A percentile compares a stretch with the other conserved stretches of the same genome.
These are phyloP conservation scores for Mesorhabditis spiculigera DNA, from an alignment of 2,888 invertebrate species.

Conservation along the genomic window DNA sequence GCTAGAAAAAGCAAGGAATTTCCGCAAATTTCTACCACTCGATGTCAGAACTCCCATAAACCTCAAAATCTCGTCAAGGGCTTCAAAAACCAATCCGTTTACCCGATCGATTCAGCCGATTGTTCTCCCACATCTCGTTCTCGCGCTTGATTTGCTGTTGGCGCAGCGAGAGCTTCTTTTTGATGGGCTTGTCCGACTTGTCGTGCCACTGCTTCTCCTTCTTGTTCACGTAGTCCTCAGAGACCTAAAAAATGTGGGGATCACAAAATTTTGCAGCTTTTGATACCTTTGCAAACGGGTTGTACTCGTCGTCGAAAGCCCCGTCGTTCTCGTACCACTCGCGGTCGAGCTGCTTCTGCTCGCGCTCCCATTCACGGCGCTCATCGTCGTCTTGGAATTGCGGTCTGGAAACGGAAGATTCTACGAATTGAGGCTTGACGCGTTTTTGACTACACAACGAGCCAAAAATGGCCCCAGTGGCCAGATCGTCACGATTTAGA, in stretches of 20 bases:
- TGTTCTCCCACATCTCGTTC: constrained; percentile 97
- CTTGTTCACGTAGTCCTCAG: constrained; percentile 82
- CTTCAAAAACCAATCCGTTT: not conserved
- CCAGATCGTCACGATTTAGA: no score
- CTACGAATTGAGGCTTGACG: not conserved
- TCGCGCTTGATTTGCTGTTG: constrained; percentile 91
- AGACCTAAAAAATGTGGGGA: constrained; percentile 21
- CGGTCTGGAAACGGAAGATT: constrained; percentile 19
- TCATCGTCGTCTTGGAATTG: constrained; percentile 68
- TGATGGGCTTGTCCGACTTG: constrained; percentile 68
- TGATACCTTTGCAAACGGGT: constrained; percentile 74
- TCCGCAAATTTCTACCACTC: no score
- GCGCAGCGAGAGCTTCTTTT: constrained; percentile 76
- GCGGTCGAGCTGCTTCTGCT: constrained; percentile 80
- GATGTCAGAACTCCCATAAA: no score
- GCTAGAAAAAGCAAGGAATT: no score
- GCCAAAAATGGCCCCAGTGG: no score
- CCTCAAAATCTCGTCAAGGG: no score
- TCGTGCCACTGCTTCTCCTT: constrained; percentile 89
- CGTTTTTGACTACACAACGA: no score
- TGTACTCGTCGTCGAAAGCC: constrained; percentile 73
- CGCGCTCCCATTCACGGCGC: constrained; percentile 80
- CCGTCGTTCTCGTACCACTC: constrained; percentile 97
- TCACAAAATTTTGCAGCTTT: not conserved
- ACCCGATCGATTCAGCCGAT: constrained; percentile 82